phyloP scores from a whole-genome alignment of 2,113 vertebrate genomes.

The Chrysemys picta region DNA sequence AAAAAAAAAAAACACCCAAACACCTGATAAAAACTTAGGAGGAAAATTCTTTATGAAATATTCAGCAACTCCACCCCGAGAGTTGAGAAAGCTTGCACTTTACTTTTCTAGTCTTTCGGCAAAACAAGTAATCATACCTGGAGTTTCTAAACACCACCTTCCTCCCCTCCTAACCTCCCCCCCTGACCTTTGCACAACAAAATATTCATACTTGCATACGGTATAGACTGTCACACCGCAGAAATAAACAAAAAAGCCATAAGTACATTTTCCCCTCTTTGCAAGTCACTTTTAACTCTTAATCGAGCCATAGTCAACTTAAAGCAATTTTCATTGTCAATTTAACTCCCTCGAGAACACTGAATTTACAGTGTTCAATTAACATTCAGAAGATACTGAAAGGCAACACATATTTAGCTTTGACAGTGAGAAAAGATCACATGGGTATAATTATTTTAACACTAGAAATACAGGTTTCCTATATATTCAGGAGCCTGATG shows the following conservation, averaged over 20 bases:
- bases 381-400: not conserved
- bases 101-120: not conserved
- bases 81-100: not conserved
- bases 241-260: not conserved
- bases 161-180: no score
- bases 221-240: no score
- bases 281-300: not conserved
- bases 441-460: not conserved
- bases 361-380: not conserved
- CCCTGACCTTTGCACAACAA: not conserved
- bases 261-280: not conserved
- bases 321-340: not conserved
- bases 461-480: not conserved
- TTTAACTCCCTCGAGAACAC: not conserved
- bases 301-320: not conserved
- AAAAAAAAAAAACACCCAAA: not conserved
- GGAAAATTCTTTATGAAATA: not conserved
- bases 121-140: not conserved
- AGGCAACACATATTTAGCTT: not conserved
- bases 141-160: not conserved
- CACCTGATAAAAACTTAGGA: not conserved
- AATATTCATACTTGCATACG: not conserved
- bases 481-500: not conserved
- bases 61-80: not conserved
- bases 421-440: not conserved